A percentile compares a stretch with the other conserved stretches of the same genome.
Conservation (phyloP, 2,888 invertebrate species). For the Norana najaformis region DNA sequence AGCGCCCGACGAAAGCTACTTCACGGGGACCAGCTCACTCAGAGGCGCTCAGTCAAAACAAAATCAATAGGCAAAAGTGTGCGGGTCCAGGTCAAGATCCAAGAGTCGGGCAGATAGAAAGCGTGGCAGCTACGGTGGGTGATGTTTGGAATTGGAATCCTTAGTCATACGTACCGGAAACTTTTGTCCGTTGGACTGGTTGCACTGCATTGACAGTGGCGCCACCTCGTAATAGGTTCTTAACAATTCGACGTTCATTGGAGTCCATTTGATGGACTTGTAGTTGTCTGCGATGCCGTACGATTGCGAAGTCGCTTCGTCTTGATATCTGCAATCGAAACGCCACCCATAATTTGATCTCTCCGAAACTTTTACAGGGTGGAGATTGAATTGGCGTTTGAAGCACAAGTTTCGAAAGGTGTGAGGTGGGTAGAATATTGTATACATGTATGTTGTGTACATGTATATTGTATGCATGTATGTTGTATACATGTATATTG, state of each 20-base stretch:
- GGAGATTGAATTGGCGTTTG: too few relatives aligned
- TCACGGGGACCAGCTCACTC: too few relatives aligned
- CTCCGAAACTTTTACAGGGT: not conserved
- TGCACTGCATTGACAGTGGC: conserved; percentile 94
- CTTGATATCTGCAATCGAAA: conserved; percentile 75
- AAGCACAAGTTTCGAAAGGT: too few relatives aligned
- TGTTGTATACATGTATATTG: too few relatives aligned
- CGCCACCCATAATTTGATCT: not conserved
- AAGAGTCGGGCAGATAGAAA: too few relatives aligned
- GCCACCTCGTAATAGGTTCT: conserved; percentile 79
- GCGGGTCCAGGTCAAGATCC: too few relatives aligned
- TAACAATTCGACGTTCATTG: conserved; percentile 74
- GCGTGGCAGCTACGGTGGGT: too few relatives aligned
- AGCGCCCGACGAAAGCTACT: too few relatives aligned
- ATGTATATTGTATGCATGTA: too few relatives aligned
- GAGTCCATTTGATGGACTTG: conserved; percentile 81
- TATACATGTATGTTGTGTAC: not conserved
- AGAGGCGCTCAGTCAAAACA: not conserved
- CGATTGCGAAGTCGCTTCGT: conserved; percentile 68
- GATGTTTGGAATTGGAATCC: too few relatives aligned
- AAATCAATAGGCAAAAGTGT: too few relatives aligned
- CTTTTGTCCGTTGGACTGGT: conserved; percentile 83
- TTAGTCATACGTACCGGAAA: conserved; percentile 74
- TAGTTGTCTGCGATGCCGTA: conserved; percentile 80
- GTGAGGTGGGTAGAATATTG: too few relatives aligned